These are phyloP conservation scores for Callosobruchus maculatus DNA, from an alignment of 2,888 invertebrate species.

Conservation along the genomic window DNA sequence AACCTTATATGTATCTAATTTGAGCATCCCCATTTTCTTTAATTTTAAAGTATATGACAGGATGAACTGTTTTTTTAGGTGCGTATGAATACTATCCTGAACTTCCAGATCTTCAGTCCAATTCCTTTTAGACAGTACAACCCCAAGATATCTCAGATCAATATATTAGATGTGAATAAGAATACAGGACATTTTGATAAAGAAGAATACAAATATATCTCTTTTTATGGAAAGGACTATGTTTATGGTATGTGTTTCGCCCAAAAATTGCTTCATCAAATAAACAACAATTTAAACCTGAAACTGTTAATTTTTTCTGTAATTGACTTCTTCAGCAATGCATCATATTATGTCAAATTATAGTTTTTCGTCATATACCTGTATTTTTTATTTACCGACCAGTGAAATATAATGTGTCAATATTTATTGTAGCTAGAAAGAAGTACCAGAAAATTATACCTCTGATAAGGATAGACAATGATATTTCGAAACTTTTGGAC, in stretches of 20 bases:
- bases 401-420: too few species aligned
- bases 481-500: constrained; percentile 55
- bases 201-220: constrained; percentile 67
- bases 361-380: too few species aligned
- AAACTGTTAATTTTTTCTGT: too few species aligned
- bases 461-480: constrained; percentile 61
- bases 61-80: constrained; percentile 68
- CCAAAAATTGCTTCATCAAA: background rate
- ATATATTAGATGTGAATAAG: constrained; percentile 65
- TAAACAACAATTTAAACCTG: too few species aligned
- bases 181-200: constrained; percentile 76
- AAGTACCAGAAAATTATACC: constrained; percentile 57
- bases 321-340: too few species aligned
- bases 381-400: too few species aligned
- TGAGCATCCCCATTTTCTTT: too few species aligned
- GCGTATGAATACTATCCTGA: constrained; percentile 89
- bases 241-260: constrained; percentile 37
- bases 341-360: too few species aligned
- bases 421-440: constrained; percentile 62
- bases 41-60: too few species aligned
- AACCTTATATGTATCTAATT: too few species aligned
- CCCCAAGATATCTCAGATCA: constrained; percentile 55
- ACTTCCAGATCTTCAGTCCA: constrained; percentile 88
- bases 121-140: constrained; percentile 87
- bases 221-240: constrained; percentile 84